A percentile compares a stretch with the other conserved stretches of the same genome.
These are phyloP conservation scores for Drosophila siamana DNA, from an alignment of 2,888 invertebrate genomes.

Conservation along the genomic window DNA sequence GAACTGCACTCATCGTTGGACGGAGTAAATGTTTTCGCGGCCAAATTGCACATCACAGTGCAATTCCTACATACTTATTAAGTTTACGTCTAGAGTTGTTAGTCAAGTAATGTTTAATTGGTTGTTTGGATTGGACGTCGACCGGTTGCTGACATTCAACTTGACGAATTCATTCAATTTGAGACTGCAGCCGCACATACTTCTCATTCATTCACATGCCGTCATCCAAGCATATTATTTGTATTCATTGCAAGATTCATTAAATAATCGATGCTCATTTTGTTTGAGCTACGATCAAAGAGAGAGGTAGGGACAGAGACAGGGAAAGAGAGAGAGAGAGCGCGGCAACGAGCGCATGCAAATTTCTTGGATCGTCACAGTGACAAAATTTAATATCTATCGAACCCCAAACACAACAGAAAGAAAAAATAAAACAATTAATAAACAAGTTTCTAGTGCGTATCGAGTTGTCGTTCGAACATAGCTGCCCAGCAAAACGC, in stretches of 20 bases:
- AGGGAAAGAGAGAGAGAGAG: constrained; percentile 5
- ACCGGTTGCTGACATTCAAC: constrained; percentile 27
- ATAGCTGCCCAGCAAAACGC: constrained; percentile 31
- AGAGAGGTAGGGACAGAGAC: not conserved
- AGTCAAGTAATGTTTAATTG: constrained; percentile 17
- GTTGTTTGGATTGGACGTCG: constrained; percentile 11
- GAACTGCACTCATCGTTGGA: constrained; percentile 98
- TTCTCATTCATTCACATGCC: constrained; percentile 5
- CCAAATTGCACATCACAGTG: constrained; percentile 10
- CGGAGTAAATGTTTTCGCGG: constrained; percentile 88
- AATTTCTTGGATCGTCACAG: constrained; percentile 44
- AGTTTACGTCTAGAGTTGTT: constrained; percentile 18
- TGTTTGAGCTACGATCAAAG: not conserved
- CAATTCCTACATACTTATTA: constrained; percentile 23
- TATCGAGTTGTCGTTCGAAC: constrained; percentile 50
- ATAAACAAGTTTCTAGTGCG: constrained; percentile 78
- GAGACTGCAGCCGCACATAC: constrained; percentile 44
- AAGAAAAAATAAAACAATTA: constrained; percentile 52
- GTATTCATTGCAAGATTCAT: constrained; percentile 32
- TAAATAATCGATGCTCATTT: constrained; percentile 27
- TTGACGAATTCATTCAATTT: constrained; percentile 1
- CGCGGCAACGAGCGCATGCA: constrained; percentile 44
- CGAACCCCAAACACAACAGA: constrained; percentile 44
- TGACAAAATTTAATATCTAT: constrained; percentile 58
- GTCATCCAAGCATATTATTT: constrained; percentile 2